phyloP scores from a whole-genome alignment of 64 coral and sea anemone genomes.

The Montipora foliosa region DNA sequence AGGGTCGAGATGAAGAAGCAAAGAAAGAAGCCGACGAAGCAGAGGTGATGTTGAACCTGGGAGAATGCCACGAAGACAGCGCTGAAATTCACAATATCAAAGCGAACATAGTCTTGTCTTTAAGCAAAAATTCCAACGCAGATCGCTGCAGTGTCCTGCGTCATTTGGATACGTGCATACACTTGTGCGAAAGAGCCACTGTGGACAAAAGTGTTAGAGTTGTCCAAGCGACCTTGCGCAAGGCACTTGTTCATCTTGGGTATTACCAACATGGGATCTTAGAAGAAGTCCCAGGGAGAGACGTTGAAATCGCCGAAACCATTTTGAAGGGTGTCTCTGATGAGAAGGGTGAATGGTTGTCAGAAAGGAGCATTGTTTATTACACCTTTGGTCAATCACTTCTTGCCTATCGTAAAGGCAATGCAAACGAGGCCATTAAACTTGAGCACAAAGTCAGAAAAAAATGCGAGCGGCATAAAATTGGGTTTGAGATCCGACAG shows the following conservation, averaged over 20 bases:
- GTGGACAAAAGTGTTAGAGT: conserved; percentile 46
- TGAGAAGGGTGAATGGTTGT: not conserved
- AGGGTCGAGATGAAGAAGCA: conserved; percentile 38
- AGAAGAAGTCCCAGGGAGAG: conserved; percentile 27
- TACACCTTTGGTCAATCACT: conserved; percentile 21
- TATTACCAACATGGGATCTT: conserved; percentile 66
- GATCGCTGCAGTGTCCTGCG: not conserved
- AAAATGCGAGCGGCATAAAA: conserved; percentile 7
- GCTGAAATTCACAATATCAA: conserved; percentile 50
- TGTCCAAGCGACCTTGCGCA: conserved; percentile 24
- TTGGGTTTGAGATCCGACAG: conserved; percentile 39
- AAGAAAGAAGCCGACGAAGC: conserved; percentile 46
- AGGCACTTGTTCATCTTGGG: conserved; percentile 36
- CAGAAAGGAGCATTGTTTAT: conserved; percentile 39
- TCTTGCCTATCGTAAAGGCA: not conserved
- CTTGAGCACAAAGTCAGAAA: conserved; percentile 33
- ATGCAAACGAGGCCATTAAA: not conserved
- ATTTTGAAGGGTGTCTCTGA: not conserved
- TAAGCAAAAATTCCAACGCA: conserved; percentile 5
- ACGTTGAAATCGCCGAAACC: conserved; percentile 25
- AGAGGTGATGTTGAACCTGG: conserved; percentile 33
- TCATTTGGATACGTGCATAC: conserved; percentile 35
- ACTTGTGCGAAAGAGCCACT: conserved; percentile 43
- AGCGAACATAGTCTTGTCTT: conserved; percentile 58
- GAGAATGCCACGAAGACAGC: conserved; percentile 36